A percentile compares a stretch with the other conserved stretches of the same genome.
phyloP scores from a whole-genome alignment of 1,140 invertebrate species.

The Ctenoplectra terminalis region DNA sequence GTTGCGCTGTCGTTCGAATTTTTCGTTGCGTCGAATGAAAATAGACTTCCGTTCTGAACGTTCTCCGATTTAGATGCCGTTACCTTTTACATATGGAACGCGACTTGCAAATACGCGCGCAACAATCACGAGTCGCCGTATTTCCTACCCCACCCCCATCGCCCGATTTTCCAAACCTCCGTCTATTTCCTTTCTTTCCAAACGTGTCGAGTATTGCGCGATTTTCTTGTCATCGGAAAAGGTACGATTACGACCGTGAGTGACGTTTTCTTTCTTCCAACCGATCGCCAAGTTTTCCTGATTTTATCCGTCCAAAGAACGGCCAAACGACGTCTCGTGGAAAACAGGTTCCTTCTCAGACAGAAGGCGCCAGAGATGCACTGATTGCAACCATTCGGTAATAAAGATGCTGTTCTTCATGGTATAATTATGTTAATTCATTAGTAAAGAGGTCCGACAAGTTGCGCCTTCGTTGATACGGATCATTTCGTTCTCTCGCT shows the following conservation, averaged over 20 bases:
- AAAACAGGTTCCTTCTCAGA: not conserved
- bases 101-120: slow-evolving; percentile 60
- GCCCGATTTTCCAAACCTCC: not conserved
- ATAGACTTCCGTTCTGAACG: slow-evolving; percentile 35
- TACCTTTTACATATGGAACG: slow-evolving; percentile 68
- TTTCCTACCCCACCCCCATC: not conserved
- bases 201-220: not conserved
- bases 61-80: slow-evolving; percentile 57
- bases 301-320: not conserved
- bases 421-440: slow-evolving; percentile 76
- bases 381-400: slow-evolving; percentile 65
- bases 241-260: not conserved
- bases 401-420: slow-evolving; percentile 68
- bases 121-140: slow-evolving; percentile 49
- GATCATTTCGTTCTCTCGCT: slow-evolving; percentile 20
- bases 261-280: not conserved
- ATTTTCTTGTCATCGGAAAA: slow-evolving; percentile 31
- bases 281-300: no score
- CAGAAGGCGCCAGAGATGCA: slow-evolving; percentile 38
- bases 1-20: slow-evolving; percentile 13
- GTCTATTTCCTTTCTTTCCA: slow-evolving; percentile 9
- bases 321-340: not conserved
- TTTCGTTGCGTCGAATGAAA: slow-evolving; percentile 31
- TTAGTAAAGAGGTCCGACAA: slow-evolving; percentile 69
- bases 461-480: slow-evolving; percentile 18